These are phyloP conservation scores for Torymus auratus DNA, from an alignment of 2,888 invertebrate species.

Conservation along the genomic window DNA sequence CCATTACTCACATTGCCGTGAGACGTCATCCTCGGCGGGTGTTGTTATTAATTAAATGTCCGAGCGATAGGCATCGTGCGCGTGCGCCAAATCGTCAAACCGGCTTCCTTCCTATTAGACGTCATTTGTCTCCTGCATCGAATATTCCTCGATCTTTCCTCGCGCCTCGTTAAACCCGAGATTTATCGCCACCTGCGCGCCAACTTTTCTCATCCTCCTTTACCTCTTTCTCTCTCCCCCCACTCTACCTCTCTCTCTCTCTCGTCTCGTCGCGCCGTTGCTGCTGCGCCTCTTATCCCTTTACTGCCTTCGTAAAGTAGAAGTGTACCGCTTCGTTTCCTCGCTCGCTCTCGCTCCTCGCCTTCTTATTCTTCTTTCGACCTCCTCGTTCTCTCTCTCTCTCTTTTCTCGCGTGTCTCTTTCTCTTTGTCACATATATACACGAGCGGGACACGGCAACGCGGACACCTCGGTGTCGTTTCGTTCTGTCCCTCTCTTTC, in stretches of 20 bases:
- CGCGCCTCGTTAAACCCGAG: constrained; percentile 65
- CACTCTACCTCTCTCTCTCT: constrained; percentile 2
- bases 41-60: constrained; percentile 75
- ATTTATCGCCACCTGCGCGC: constrained; percentile 66
- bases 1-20: constrained; percentile 73
- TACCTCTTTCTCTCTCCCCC: neutral
- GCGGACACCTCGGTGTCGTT: constrained; percentile 18
- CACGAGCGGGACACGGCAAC: constrained; percentile 7
- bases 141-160: constrained; percentile 63
- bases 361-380: constrained; percentile 1
- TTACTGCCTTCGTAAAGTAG: constrained; percentile 49
- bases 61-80: constrained; percentile 72
- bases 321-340: constrained; percentile 51
- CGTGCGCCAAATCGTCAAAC: constrained; percentile 66
- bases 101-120: constrained; percentile 72
- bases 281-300: constrained; percentile 47
- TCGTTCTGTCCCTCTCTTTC: neutral
- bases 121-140: constrained; percentile 75
- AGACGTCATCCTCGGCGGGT: constrained; percentile 72
- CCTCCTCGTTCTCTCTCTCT: neutral
- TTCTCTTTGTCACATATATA: constrained; percentile 29
- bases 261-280: constrained; percentile 1
- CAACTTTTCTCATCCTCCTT: constrained; percentile 48
- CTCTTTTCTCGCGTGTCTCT: constrained; percentile 4
- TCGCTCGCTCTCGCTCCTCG: constrained; percentile 17